Percentiles rank a stretch among this genome's conserved stretches.
phyloP scores from a whole-genome alignment of 2,888 invertebrate species.

The Hyposoter dolosus region DNA sequence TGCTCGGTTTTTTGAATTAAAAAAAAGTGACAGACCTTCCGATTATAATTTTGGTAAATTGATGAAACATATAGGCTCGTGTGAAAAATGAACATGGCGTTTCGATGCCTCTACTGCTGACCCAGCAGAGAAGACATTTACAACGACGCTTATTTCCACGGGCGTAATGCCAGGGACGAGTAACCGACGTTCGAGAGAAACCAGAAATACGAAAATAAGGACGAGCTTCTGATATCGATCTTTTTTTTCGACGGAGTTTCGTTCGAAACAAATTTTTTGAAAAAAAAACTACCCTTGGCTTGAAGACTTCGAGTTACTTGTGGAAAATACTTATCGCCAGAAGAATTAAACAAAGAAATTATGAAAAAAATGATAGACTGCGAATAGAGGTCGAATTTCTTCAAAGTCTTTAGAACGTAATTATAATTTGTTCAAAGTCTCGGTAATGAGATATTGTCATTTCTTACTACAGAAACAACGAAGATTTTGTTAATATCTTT shows the following conservation, averaged over 20 bases:
- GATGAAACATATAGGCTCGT: background rate
- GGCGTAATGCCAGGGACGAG: slow-evolving; percentile 70
- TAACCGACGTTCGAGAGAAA: slow-evolving; percentile 45
- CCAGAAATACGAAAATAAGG: slow-evolving; percentile 64
- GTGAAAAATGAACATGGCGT: slow-evolving; percentile 40
- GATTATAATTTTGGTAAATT: slow-evolving; percentile 7
- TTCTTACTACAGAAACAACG: no score
- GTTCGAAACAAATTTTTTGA: background rate
- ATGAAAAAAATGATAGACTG: background rate
- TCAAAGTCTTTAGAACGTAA: background rate
- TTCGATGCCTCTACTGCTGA: slow-evolving; percentile 3
- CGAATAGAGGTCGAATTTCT: background rate
- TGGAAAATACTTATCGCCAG: background rate
- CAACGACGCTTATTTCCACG: slow-evolving; percentile 71
- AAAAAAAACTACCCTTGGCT: slow-evolving; percentile 2
- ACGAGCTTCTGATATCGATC: slow-evolving; percentile 26
- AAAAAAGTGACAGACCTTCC: background rate
- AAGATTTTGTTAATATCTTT: background rate
- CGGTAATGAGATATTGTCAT: background rate
- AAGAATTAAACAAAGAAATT: background rate
- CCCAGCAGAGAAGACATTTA: slow-evolving; percentile 25
- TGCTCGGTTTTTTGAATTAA: background rate
- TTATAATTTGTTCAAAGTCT: no score
- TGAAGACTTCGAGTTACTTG: background rate
- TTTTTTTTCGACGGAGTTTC: background rate